phyloP scores from a whole-genome alignment of 2,888 invertebrate species.

The Keiferia lycopersicella region DNA sequence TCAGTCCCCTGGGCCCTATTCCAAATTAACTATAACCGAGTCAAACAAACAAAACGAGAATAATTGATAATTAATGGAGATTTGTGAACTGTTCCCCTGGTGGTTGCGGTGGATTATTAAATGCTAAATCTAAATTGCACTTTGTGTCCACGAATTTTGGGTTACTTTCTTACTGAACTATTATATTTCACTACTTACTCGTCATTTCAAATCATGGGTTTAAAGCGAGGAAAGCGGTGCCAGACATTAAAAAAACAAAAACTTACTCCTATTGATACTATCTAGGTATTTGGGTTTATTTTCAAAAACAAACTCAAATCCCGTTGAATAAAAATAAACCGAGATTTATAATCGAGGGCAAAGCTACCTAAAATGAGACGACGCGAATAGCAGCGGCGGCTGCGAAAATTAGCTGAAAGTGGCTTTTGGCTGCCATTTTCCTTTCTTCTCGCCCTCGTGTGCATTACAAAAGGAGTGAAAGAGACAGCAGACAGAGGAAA shows the following conservation, averaged over 20 bases:
- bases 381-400: slow-evolving; percentile 60
- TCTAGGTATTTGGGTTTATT: background rate
- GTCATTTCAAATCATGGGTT: too few species aligned
- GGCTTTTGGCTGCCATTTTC: slow-evolving; percentile 59
- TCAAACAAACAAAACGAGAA: slow-evolving; percentile 36
- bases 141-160: background rate
- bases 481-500: slow-evolving; percentile 56
- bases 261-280: background rate
- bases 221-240: too few species aligned
- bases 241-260: too few species aligned
- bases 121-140: background rate
- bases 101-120: background rate
- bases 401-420: slow-evolving; percentile 76
- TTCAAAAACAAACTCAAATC: slow-evolving; percentile 8
- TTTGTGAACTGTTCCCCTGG: background rate
- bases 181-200: too few species aligned
- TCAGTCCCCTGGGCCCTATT: slow-evolving; percentile 38
- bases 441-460: slow-evolving; percentile 48
- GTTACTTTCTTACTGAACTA: too few species aligned
- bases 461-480: slow-evolving; percentile 40
- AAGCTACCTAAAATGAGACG: slow-evolving; percentile 53
- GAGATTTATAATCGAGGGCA: slow-evolving; percentile 52
- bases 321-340: slow-evolving; percentile 48
- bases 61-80: slow-evolving; percentile 9
- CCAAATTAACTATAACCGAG: slow-evolving; percentile 53